Evolutionary conservation across 2,888 invertebrate genomes (phyloP), one percentile per base, ranked within the genome.

Genomic region (Pandemis cinnamomeana): DNA sequence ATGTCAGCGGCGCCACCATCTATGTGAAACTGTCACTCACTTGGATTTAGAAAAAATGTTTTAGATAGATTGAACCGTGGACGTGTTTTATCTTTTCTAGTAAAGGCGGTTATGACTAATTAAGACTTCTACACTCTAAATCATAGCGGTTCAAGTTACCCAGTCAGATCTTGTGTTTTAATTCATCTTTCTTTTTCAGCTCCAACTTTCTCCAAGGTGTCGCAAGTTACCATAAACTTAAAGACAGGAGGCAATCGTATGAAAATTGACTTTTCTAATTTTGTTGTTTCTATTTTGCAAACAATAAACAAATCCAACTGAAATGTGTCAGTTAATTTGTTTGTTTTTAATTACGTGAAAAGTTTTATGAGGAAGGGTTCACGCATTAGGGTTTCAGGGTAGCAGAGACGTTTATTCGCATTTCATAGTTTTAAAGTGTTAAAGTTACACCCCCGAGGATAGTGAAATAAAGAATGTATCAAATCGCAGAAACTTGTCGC

Each of bases 211-310:
- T 90, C 95, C 11, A 95, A 95, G 82, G 94, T 96, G 44, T 95
- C 95, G 10, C 95, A 95, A 84, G 94, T 96, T 4, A 89, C 92
- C 69, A 95, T 95, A 13, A 95, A 95, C 82, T 86, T 95, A 76
- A 95, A 95, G 80, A 92, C 95, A 48, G 95, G 95, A 80, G 95
- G 95, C 41, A 95, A 95, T 80, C 92, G 95, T 75, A 87, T 96
- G 68, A 95, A 95, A 87, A 91, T 93, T 63, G 95, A 96, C 80
- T 96, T 96, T 79, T 87, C 91, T 5, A 94, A 89, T 81, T 94
- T 88, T 79, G 82, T 94, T 48, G 84, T 87, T 63, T 94, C 94
- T 51, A 86, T 94, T 77, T 83, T 93, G 77, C 92, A 92, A 78
- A 83, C 89, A 75, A 79, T 91, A 78, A 91, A 91, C 87, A 89